phyloP scores from a whole-genome alignment of 2,797 vertebrate species.

The Hypotaenidia philippensis region DNA sequence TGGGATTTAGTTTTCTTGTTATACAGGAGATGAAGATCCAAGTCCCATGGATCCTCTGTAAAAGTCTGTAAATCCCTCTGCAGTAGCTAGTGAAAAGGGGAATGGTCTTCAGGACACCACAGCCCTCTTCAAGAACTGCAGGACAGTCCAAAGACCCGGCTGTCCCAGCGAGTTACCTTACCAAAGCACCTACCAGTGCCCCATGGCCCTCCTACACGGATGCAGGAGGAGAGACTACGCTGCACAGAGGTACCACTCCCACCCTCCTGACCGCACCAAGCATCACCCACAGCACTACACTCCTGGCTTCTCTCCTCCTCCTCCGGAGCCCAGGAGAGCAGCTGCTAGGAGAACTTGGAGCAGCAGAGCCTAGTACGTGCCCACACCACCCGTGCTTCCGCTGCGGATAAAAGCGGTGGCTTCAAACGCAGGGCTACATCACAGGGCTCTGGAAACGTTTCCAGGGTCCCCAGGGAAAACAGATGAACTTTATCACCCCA shows the following conservation, averaged over 20 bases:
- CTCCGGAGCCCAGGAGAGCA: neutral
- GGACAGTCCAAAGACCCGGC: too few species aligned
- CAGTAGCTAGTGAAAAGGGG: accelerated
- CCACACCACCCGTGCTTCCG: accelerated
- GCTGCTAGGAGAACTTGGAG: accelerated
- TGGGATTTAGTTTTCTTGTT: neutral
- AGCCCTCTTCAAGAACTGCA: accelerated
- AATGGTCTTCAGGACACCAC: neutral
- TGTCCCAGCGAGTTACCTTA: accelerated
- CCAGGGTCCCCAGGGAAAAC: neutral
- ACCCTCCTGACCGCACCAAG: neutral
- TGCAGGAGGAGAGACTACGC: neutral
- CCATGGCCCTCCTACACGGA: accelerated
- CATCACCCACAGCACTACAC: neutral
- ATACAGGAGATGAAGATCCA: neutral
- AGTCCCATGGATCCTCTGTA: neutral
- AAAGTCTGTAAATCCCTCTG: neutral
- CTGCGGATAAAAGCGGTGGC: neutral
- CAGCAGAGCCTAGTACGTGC: accelerated
- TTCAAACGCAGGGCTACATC: accelerated
- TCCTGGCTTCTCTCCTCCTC: neutral
- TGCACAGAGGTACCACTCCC: accelerated
- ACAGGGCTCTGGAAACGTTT: accelerated
- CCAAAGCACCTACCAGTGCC: neutral
- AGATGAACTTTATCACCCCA: neutral